Evolutionary conservation across 2,888 invertebrate species (phyloP), one percentile per base, ranked within the genome.

Genomic region (Drosophila paucipuncta): DNA sequence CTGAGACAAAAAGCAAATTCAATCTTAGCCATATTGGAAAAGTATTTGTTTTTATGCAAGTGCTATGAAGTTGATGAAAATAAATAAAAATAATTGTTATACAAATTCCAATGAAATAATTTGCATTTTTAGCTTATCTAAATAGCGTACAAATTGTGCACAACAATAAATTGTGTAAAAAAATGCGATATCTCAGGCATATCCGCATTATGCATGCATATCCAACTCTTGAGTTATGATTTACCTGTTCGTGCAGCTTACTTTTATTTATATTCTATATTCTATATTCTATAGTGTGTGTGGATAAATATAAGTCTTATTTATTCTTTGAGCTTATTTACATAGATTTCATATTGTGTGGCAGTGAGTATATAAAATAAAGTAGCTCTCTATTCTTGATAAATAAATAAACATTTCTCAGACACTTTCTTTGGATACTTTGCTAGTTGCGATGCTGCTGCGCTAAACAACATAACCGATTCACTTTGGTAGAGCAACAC

Each of bases 361-460:
- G 47, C 30, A 31, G 37, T 37, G 25, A 53, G 65, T 49, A 41
- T 52, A 43, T 52, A 41, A 52, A 58, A 52, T 53, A 52, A 52
- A 58, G 41, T 53, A 47, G 25, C 33, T 28, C 18, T 68, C 47
- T 37, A 47, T 30, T 67, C 59, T 75, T 79, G 64, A 77, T 76
- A 76, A 76, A 68, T 68, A 78, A 54, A 49, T 62, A 63, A 66
- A 80, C 76, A 75, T 63, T 57, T 66, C 55, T 65, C 64, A 75
- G 70, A 66, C 65, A 55, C 61, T 55, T 60, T 68, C 25, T 28
- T 33, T 25, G 43, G 37, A 52, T 25, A 33, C 77, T 61, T 43
- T 28, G 41, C 31, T 55, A 69, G 59, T 71, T 62, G 50, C 64
- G 50, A 58, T 65, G 43, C 53, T 54, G 53, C 49, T 69, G 53